Evolutionary conservation across 2,888 invertebrate genomes (phyloP).

Genomic region (Digitonthophagus gazella): DNA sequence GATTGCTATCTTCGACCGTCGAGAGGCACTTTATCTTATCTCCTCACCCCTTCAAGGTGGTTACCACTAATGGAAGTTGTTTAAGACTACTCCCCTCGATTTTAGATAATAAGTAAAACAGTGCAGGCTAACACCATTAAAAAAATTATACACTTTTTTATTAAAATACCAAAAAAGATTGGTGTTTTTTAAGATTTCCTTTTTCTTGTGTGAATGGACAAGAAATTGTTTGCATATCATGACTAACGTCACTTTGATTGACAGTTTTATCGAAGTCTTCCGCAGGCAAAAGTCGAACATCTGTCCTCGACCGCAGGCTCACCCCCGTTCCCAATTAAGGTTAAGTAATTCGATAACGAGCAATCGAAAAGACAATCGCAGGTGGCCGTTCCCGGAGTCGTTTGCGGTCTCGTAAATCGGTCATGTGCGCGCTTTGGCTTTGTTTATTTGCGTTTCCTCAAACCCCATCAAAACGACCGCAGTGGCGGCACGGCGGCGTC

Average conservation of each 20-base stretch:
- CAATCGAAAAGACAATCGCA: constrained; percentile 15
- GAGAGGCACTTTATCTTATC: constrained; percentile 28
- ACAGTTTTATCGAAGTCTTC: too few species aligned
- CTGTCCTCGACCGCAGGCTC: background rate
- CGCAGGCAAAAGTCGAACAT: background rate
- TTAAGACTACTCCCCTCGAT: constrained; percentile 36
- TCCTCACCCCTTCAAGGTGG: constrained; percentile 34
- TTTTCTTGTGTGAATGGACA: too few species aligned
- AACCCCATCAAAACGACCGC: constrained; percentile 25
- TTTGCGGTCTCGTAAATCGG: constrained; percentile 47
- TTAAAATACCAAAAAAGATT: too few species aligned
- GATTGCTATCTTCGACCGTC: constrained; percentile 28
- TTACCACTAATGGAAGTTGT: constrained; percentile 49
- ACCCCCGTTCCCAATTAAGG: constrained; percentile 5
- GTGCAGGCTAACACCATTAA: too few species aligned
- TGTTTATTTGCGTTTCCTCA: constrained; percentile 45
- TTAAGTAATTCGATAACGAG: constrained; percentile 14
- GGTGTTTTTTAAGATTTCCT: too few species aligned
- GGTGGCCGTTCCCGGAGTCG: constrained; percentile 27
- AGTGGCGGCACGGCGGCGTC: constrained; percentile 4
- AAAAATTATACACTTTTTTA: too few species aligned
- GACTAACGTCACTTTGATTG: too few species aligned
- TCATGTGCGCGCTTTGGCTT: constrained; percentile 42
- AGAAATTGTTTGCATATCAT: background rate
- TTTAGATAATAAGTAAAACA: too few species aligned